Percentiles rank a stretch among this genome's conserved stretches.
Conservation (phyloP, 1,140 invertebrate species). For the Lepidurus arcticus region DNA sequence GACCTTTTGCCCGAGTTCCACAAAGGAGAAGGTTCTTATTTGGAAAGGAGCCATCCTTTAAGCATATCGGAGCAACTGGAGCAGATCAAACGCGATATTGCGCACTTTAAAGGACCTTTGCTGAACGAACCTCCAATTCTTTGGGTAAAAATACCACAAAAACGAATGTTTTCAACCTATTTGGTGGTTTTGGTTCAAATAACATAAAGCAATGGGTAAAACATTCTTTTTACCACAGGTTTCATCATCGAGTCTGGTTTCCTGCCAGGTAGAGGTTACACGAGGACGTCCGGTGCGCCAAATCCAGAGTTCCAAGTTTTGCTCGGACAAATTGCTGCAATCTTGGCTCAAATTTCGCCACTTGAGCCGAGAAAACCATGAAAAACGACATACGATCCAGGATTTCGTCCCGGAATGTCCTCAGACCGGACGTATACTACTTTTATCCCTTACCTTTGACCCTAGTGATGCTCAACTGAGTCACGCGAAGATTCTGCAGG, state of each 20-base stretch:
- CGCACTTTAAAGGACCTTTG: not conserved
- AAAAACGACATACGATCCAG: not conserved
- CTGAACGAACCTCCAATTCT: not conserved
- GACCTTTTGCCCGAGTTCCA: not conserved
- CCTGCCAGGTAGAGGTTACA: not conserved
- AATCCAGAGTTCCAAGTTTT: slow-evolving; percentile 7
- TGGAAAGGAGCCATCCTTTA: not conserved
- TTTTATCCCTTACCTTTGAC: not conserved
- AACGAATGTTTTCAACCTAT: not conserved
- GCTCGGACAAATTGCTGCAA: not conserved
- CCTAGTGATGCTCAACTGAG: not conserved
- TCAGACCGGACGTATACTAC: not conserved
- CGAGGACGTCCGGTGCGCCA: not conserved
- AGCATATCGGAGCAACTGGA: not conserved
- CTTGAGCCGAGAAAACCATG: not conserved
- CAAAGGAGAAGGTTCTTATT: slow-evolving; percentile 20
- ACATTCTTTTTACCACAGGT: not conserved
- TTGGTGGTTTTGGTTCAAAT: not conserved
- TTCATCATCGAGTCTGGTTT: not conserved
- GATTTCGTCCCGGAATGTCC: not conserved
- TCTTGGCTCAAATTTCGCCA: not conserved
- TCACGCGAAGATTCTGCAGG: not conserved
- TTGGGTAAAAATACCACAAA: not conserved
- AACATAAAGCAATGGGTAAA: not conserved
- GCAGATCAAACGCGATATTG: not conserved